These are phyloP conservation scores for Podabrus alpinus DNA, from an alignment of 2,888 invertebrate genomes.

Conservation along the genomic window DNA sequence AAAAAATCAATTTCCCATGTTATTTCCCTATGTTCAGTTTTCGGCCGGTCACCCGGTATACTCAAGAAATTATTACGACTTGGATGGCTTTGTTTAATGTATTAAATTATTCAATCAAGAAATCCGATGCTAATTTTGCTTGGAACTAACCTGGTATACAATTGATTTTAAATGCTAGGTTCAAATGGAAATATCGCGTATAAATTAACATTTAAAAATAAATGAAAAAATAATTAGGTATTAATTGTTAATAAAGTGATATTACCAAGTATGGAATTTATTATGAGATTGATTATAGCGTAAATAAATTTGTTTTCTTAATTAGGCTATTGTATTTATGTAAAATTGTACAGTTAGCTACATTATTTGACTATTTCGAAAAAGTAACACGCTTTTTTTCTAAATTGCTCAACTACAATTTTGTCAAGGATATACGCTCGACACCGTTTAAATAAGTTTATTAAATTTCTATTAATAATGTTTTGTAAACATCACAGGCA, in stretches of 20 bases:
- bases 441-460: neutral
- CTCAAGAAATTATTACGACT: too few relatives aligned
- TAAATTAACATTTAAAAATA: neutral
- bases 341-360: neutral
- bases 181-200: neutral
- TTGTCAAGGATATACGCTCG: neutral
- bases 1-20: too few relatives aligned
- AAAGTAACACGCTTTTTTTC: neutral
- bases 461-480: neutral
- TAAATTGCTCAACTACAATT: slow-evolving; percentile 5
- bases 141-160: neutral
- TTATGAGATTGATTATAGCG: neutral
- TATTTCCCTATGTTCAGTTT: too few relatives aligned
- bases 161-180: neutral
- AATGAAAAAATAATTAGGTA: neutral
- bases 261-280: neutral
- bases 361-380: neutral
- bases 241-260: neutral
- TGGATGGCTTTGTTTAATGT: too few relatives aligned
- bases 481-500: neutral
- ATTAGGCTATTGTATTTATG: neutral
- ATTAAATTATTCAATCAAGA: neutral
- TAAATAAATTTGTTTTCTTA: neutral
- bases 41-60: too few relatives aligned
- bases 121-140: neutral